Evolutionary conservation across 2,113 vertebrate species (phyloP), one percentile per base, ranked within the genome.

Genomic region (Sylvietta virens): DNA sequence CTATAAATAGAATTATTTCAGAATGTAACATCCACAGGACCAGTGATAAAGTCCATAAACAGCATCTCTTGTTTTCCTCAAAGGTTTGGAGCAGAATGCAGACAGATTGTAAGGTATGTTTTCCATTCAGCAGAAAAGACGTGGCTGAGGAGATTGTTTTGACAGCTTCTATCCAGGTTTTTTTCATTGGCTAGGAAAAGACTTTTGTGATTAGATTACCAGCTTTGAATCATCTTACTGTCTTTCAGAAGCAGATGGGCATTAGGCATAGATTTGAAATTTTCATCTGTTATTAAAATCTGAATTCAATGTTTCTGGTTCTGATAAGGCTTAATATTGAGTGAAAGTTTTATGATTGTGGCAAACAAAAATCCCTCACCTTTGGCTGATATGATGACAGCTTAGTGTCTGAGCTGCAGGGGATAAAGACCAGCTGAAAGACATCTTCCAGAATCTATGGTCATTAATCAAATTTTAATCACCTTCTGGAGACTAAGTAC

Each of bases 221-320:
- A 96, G 88, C 82, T 92, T 90, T 90, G 90, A 92, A 74, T 92
- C 27, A 39, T 91, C 81, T 77, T 69, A 56, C 81, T 91, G 69
- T 95, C 96, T 93, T 73, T 70, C 56, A 93, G 95, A 86, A 96
- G 76, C 93, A 94, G 82, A 94, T 96, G 85, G 80, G 56, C 60
- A 78, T 90, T 95, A 93, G 88, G 71, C 72, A 88, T 30, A 86
- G 85, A 67, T 78, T 86, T 73, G 81, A 93, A 93, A 93, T 92
- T 86, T 94, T 96, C 90, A 92, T 96, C 94, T 94, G 92, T 94
- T 94, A 91, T 70, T 96, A 94, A 92, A 97, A 95, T 74, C 62
- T 66, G 22, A 86, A 94, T 93, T 92, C 31, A 62, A 65, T 40
- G 51, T 74, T 96, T 60, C 87, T 97, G 95, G 74, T 96, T 96